These are phyloP conservation scores for Paramacrobiotus metropolitanus DNA, from an alignment of 1,140 invertebrate species.

Conservation along the genomic window DNA sequence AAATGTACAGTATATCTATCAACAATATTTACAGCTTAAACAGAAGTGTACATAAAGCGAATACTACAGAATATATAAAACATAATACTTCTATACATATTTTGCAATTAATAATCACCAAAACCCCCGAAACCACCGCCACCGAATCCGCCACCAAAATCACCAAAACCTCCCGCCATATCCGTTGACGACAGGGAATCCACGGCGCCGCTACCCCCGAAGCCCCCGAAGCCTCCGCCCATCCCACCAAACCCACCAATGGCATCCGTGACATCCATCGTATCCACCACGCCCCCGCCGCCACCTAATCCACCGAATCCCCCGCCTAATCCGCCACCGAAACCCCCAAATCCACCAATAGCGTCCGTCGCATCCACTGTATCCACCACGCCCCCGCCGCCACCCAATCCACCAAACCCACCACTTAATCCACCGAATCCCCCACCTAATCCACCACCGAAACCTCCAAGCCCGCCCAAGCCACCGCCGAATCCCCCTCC, in stretches of 20 bases:
- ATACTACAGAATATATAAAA: no score
- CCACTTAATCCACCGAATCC: background rate
- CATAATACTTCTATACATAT: no score
- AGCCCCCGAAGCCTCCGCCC: no score
- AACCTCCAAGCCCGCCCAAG: background rate
- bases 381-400: background rate
- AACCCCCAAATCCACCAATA: no score
- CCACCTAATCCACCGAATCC: background rate
- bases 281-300: background rate
- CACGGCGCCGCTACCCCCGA: background rate
- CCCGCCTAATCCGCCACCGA: no score
- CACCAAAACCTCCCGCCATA: no score
- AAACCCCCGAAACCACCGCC: no score
- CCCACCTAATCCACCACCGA: background rate
- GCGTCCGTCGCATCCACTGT: background rate
- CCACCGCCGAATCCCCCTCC: background rate
- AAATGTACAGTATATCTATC: no score
- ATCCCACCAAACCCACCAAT: background rate
- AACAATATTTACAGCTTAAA: no score
- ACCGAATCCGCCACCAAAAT: no score
- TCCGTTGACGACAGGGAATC: background rate
- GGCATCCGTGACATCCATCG: background rate
- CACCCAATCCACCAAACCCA: background rate
- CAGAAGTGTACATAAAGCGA: no score
- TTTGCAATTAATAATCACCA: no score